phyloP scores from a whole-genome alignment of 92 coral and sea anemone species.

The Parazoanthus swiftii region DNA sequence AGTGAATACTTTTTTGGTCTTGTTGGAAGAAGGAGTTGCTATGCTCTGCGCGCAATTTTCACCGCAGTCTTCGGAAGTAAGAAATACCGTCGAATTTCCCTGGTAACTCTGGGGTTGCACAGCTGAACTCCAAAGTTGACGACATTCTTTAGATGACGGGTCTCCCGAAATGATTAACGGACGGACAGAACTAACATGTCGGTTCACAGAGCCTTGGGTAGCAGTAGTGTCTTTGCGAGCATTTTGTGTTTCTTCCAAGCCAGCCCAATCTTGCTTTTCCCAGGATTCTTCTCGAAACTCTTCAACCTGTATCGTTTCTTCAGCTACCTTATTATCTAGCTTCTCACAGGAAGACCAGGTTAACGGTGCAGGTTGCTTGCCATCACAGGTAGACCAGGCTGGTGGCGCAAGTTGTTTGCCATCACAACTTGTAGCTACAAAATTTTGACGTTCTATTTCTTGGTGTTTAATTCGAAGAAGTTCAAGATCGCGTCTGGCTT shows the following conservation, averaged over 20 bases:
- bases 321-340: background rate
- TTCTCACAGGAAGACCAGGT: background rate
- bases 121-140: background rate
- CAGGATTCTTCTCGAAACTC: background rate
- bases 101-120: background rate
- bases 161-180: too few species aligned
- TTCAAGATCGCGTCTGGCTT: conserved; percentile 31
- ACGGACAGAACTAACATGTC: background rate
- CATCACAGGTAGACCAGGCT: background rate
- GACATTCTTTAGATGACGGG: background rate
- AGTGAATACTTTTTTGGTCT: conserved; percentile 1
- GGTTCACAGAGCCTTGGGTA: background rate
- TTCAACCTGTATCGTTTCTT: background rate
- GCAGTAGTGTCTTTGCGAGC: background rate
- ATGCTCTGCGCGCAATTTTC: background rate
- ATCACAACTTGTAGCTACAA: background rate
- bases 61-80: background rate
- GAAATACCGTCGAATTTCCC: background rate
- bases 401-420: background rate
- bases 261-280: background rate
- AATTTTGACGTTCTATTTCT: conserved; percentile 13
- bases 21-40: conserved; percentile 18
- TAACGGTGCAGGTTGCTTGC: background rate
- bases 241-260: background rate
- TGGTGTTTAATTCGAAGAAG: conserved; percentile 32